Evolutionary conservation across 2,888 invertebrate genomes (phyloP).

Genomic region (Agrilus mali): DNA sequence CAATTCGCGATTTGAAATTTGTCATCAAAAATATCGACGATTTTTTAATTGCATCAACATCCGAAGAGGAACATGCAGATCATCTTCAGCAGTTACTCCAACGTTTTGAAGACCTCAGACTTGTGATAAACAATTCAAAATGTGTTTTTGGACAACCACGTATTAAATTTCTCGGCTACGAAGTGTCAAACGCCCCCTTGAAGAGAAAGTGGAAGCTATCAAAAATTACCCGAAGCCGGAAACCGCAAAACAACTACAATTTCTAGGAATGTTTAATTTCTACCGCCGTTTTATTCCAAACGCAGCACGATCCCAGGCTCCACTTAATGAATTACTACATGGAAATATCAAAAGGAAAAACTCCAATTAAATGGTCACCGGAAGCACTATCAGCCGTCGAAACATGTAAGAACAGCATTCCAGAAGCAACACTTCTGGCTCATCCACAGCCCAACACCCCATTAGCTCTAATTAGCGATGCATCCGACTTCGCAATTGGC

Average conservation of each 20-base stretch:
- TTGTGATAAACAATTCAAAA: constrained; percentile 22
- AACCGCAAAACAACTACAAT: constrained; percentile 20
- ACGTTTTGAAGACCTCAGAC: constrained; percentile 17
- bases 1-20: constrained; percentile 20
- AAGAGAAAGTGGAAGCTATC: constrained; percentile 21
- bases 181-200: constrained; percentile 16
- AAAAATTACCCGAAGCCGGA: constrained; percentile 16
- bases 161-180: constrained; percentile 19
- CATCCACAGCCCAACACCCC: constrained; percentile 13
- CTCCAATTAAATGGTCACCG: constrained; percentile 11
- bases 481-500: constrained; percentile 27
- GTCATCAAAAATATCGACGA: constrained; percentile 24
- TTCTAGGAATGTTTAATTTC: constrained; percentile 27
- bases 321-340: constrained; percentile 19
- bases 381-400: not conserved
- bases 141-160: constrained; percentile 18
- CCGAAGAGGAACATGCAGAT: constrained; percentile 14
- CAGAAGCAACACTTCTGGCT: constrained; percentile 10
- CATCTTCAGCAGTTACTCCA: constrained; percentile 18
- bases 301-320: constrained; percentile 23
- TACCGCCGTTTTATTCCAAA: constrained; percentile 25
- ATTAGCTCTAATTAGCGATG: constrained; percentile 23
- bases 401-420: constrained; percentile 6
- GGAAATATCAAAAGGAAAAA: constrained; percentile 17
- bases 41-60: constrained; percentile 18